Evolutionary conservation across 2,888 invertebrate species (phyloP), one percentile per base, ranked within the genome.

Genomic region (Cremastinae sp.): DNA sequence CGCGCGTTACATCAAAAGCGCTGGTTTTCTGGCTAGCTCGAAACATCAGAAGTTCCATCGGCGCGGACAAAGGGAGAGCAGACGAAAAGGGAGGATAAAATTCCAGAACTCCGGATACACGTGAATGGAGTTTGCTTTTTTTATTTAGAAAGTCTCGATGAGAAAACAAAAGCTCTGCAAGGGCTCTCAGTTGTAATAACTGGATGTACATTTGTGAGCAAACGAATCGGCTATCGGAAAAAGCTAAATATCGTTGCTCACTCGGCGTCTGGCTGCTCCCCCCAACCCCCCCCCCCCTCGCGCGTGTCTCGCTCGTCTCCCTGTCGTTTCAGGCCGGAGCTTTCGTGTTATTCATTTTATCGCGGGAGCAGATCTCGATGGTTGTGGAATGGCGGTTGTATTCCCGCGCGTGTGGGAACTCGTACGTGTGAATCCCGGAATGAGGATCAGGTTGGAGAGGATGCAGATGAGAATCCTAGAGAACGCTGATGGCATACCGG

Each of bases 301-400:
- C n/a, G n/a, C 39, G 55, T 78, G 79, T 75, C 81, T 22, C 41
- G 39, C 41, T 80, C 80, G 78, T 78, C 69, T 58, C 58, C 56
- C 68, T 61, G 61, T 69, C 79, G 83, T 82, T 85, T 28, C 28
- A 28, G 28, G 28, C 28, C 28, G 28, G 28, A 28, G 28, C 28
- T 28, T 28, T 82, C 78, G 72, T 80, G 84, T 85, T 84, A 82
- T 86, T 85, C 87, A 83, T 87, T 87, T 87, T 83, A 80, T 83
- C 83, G 78, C 64, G 20, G 55, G 64, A 53, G 74, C 37, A 59
- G 47, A 58, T 70, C 74, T 64, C 65, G 53, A 49, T 58, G 45
- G 51, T 35, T 59, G 22, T 18, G 41, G 49, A 69, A 8, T 22
- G 20, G 20, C 9, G 28, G 45, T 35, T 28, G 35, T 43, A 66